Percentiles rank a stretch among this genome's conserved stretches.
Evolutionary conservation across 1,140 invertebrate genomes (phyloP).

Genomic region (Macrosteles quadrilineatus): DNA sequence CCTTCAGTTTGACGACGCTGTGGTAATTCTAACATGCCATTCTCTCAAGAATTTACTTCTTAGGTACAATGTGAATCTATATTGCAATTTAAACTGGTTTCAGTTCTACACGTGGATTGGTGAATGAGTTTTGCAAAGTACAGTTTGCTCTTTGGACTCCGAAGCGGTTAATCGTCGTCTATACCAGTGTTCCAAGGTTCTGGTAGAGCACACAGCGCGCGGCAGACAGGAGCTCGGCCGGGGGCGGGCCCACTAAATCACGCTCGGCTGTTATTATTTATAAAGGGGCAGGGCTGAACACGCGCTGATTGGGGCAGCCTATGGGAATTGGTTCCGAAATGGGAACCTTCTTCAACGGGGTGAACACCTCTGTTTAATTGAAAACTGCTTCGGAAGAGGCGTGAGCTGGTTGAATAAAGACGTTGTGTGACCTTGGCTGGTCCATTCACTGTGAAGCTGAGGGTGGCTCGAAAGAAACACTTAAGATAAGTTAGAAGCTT

Average conservation of each 20-base stretch:
- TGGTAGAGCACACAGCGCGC: not conserved
- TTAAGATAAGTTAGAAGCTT: too few species aligned
- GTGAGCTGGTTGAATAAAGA: constrained; percentile 10
- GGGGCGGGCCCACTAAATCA: constrained; percentile 26
- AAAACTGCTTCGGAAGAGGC: not conserved
- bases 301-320: constrained; percentile 9
- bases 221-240: constrained; percentile 6
- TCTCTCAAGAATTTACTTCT: too few species aligned
- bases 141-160: too few species aligned
- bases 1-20: too few species aligned
- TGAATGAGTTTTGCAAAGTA: too few species aligned
- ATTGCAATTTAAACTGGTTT: too few species aligned
- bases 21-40: too few species aligned
- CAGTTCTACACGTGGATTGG: too few species aligned
- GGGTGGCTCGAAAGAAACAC: not conserved
- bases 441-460: not conserved
- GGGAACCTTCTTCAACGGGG: not conserved
- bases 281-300: constrained; percentile 20
- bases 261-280: constrained; percentile 14
- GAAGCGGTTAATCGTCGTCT: too few species aligned
- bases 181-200: too few species aligned
- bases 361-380: constrained; percentile 16
- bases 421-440: not conserved
- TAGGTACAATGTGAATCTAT: too few species aligned
- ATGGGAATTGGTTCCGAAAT: constrained; percentile 16